Evolutionary conservation across 2,113 vertebrate genomes (phyloP).

Genomic region (Saguinus midas): DNA sequence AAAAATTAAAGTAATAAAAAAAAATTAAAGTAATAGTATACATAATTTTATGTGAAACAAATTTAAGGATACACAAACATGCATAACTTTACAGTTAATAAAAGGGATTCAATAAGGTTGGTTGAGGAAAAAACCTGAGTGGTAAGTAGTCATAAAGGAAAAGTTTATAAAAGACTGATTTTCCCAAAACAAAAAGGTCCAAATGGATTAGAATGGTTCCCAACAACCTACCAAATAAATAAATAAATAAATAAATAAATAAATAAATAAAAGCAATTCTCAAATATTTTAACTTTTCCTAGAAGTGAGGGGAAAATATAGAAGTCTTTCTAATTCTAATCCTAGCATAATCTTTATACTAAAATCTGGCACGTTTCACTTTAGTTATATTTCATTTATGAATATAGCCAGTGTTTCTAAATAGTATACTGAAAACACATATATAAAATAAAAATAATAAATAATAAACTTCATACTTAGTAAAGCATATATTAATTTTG

Average conservation of each 20-base stretch:
- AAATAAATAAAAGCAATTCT: background rate
- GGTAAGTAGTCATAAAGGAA: background rate
- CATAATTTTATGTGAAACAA: constrained; percentile 14
- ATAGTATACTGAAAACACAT: background rate
- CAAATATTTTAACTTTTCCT: constrained; percentile 4
- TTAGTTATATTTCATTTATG: background rate
- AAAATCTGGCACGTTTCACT: background rate
- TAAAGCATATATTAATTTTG: background rate
- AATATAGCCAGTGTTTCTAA: background rate
- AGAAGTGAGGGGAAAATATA: background rate
- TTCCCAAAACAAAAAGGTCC: constrained; percentile 9
- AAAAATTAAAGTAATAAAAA: background rate
- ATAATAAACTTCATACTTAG: background rate
- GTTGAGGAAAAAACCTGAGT: background rate
- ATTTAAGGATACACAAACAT: background rate
- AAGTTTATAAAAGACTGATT: background rate
- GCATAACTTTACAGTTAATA: background rate
- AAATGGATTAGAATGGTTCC: background rate
- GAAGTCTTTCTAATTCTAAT: background rate
- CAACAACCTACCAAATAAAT: background rate
- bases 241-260: too few species aligned
- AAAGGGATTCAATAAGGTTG: background rate
- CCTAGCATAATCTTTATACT: background rate
- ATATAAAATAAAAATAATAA: background rate
- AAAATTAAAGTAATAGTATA: background rate